Conservation (phyloP, 2,888 invertebrate species). For the Acanthosepion lycidas region DNA sequence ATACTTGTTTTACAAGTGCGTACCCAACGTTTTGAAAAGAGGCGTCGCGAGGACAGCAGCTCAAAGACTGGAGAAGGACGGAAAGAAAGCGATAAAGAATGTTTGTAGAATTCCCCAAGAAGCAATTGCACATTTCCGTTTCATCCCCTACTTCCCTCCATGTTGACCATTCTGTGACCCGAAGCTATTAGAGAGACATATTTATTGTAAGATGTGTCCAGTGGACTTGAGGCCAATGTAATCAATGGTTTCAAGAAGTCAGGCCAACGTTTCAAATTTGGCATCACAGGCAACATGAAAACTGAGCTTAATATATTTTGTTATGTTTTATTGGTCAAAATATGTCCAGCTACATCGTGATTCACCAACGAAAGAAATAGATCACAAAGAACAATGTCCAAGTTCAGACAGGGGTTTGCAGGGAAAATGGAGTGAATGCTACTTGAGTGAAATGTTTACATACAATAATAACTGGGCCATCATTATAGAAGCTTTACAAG, state of each 20-base stretch:
- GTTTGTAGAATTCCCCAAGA: no score
- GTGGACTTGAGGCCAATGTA: not conserved
- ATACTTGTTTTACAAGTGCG: not conserved
- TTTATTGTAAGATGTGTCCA: not conserved
- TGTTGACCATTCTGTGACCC: not conserved
- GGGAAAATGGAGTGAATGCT: not conserved
- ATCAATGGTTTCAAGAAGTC: not conserved
- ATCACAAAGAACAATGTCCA: not conserved
- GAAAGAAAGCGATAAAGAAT: no score
- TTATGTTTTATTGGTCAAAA: not conserved
- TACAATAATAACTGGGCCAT: not conserved
- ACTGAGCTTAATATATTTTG: not conserved
- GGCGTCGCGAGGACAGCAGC: not conserved
- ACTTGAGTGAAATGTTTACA: not conserved
- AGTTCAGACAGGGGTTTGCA: not conserved
- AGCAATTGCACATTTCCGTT: no score
- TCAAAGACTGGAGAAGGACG: not conserved
- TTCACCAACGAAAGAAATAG: not conserved
- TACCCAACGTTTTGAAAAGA: not conserved
- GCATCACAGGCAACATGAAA: not conserved
- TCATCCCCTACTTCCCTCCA: not conserved
- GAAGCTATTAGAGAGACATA: not conserved
- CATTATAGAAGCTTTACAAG: not conserved
- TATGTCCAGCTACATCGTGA: not conserved
- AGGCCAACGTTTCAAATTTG: not conserved